A percentile compares a stretch with the other conserved stretches of the same genome.
phyloP scores from a whole-genome alignment of 1,140 invertebrate species.

The Diachasma alloeum region DNA sequence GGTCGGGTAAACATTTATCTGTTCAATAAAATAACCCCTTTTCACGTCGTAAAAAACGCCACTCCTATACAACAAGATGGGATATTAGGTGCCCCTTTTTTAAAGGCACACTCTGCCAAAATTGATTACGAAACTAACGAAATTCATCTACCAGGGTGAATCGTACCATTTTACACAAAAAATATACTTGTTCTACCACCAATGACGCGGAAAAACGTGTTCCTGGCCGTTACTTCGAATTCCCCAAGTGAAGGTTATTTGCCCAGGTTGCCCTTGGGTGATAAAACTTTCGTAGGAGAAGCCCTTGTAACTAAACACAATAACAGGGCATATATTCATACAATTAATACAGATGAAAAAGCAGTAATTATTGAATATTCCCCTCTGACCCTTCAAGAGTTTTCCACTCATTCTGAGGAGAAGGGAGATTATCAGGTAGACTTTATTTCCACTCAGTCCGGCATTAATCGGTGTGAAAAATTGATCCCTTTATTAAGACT shows the following conservation, averaged over 20 bases:
- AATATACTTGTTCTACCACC: not conserved
- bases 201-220: not conserved
- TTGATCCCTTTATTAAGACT: not conserved
- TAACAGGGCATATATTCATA: not conserved
- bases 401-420: not conserved
- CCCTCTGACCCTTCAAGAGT: not conserved
- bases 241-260: not conserved
- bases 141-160: not conserved
- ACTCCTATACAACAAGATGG: not conserved
- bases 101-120: not conserved
- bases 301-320: not conserved
- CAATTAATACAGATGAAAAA: not conserved
- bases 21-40: not conserved
- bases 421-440: not conserved
- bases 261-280: not conserved
- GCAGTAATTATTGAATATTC: not conserved
- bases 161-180: not conserved
- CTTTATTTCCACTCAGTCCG: not conserved
- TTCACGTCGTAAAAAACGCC: not conserved
- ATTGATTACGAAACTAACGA: not conserved
- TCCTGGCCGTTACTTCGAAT: not conserved
- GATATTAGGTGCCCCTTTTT: not conserved
- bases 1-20: too few species aligned
- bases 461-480: not conserved
- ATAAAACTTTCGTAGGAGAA: not conserved